Conservation (phyloP, 2,888 invertebrate genomes). For the Euspilapteryx auroguttella region DNA sequence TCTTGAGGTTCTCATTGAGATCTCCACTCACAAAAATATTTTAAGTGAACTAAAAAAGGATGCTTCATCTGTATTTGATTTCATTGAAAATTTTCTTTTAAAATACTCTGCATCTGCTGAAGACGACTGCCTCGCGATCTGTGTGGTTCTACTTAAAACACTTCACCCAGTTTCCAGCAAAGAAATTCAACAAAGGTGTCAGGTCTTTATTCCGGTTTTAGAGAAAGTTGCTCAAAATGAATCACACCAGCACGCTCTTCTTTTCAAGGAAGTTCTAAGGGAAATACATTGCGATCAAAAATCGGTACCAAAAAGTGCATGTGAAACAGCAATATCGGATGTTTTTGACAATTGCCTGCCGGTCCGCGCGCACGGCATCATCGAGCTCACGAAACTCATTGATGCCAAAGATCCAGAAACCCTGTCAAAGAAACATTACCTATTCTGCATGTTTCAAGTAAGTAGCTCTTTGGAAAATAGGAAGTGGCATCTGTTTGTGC, state of each 20-base stretch:
- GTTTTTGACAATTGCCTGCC: slow-evolving; percentile 73
- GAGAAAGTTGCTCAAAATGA: slow-evolving; percentile 18
- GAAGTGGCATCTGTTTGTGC: background rate
- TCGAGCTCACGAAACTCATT: slow-evolving; percentile 72
- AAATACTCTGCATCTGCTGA: no score
- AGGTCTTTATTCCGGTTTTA: slow-evolving; percentile 23
- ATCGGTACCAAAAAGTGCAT: slow-evolving; percentile 27
- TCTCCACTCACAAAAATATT: slow-evolving; percentile 43
- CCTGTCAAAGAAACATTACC: slow-evolving; percentile 63
- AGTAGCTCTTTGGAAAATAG: slow-evolving; percentile 15
- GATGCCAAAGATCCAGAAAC: slow-evolving; percentile 66
- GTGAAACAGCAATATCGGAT: slow-evolving; percentile 67
- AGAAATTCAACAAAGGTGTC: slow-evolving; percentile 17
- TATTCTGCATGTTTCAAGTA: slow-evolving; percentile 75
- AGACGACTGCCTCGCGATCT: no score
- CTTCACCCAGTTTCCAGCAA: slow-evolving; percentile 21
- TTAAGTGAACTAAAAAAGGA: slow-evolving; percentile 35
- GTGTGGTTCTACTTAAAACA: slow-evolving; percentile 39
- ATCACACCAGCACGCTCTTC: slow-evolving; percentile 19
- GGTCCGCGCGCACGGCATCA: slow-evolving; percentile 79
- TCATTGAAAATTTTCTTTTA: slow-evolving; percentile 48
- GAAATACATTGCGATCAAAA: slow-evolving; percentile 18
- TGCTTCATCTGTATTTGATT: slow-evolving; percentile 40
- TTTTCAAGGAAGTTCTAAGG: slow-evolving; percentile 33
- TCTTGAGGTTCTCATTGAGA: slow-evolving; percentile 50